These are phyloP conservation scores for Thymallus thymallus DNA, from an alignment of 2,113 vertebrate species.

Conservation along the genomic window DNA sequence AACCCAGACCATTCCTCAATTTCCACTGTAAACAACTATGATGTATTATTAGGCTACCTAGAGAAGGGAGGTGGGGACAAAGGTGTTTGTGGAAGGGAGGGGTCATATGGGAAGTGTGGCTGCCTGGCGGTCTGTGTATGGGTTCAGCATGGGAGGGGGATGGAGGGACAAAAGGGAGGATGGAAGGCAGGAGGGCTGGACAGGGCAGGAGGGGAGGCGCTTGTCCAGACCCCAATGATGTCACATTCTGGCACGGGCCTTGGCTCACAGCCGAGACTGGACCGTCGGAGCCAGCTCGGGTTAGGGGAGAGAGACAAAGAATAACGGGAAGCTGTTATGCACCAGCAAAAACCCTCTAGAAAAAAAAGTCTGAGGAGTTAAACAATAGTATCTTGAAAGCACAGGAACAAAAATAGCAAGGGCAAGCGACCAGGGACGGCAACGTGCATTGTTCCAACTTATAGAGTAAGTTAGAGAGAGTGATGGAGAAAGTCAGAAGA, in stretches of 20 bases:
- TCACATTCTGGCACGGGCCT: slow-evolving; percentile 63
- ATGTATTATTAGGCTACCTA: background rate
- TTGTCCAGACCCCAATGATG: slow-evolving; percentile 63
- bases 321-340: slow-evolving; percentile 92
- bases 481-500: slow-evolving; percentile 1
- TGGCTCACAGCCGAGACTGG: slow-evolving; percentile 64
- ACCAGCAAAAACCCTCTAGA: slow-evolving; percentile 80
- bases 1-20: slow-evolving; percentile 10
- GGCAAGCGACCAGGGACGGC: slow-evolving; percentile 20
- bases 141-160: slow-evolving; percentile 39
- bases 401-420: slow-evolving; percentile 75
- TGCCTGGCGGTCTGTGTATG: background rate
- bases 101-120: background rate
- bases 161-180: background rate
- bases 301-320: slow-evolving; percentile 76
- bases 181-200: slow-evolving; percentile 28
- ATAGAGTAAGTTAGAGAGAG: slow-evolving; percentile 24
- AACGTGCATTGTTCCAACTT: slow-evolving; percentile 15
- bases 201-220: slow-evolving; percentile 46
- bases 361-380: slow-evolving; percentile 54
- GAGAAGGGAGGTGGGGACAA: background rate
- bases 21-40: slow-evolving; percentile 16
- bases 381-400: slow-evolving; percentile 85
- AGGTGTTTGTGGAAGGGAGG: background rate
- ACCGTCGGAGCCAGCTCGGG: slow-evolving; percentile 67